Evolutionary conservation across 2,888 invertebrate genomes (phyloP), one percentile per base, ranked within the genome.

Genomic region (Caenorhabditis plicata): DNA sequence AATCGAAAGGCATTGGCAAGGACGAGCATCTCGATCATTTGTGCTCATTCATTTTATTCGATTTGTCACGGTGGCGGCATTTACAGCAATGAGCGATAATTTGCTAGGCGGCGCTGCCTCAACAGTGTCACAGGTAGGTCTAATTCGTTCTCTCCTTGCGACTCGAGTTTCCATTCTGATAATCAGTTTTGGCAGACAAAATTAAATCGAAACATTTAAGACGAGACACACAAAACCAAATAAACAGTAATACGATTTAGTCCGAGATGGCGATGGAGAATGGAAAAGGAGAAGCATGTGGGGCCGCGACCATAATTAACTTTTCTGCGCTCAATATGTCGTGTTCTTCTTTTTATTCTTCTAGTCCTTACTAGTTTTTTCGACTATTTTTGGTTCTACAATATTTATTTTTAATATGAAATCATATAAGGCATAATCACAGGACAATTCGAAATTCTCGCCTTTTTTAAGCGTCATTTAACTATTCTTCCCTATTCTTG

Each of bases 241-340:
- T 48, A 52, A 49, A 58, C 52, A 52, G 58, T 58, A 61, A 61
- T 61, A 55, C 54, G 54, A 61, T 61, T 61, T 61, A 55, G 51
- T 47, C 45, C 13, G 55, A 44, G 58, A 39, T 44, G 52, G 48
- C 52, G 47, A 47, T 43, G 48, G 52, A 39, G 23, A 3, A 36
- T n/a, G 17, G 20, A 17, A 5, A 36, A 5, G 19, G 20, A 36
- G 36, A 36, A 32, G 20, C n/a, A n/a, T n/a, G n/a, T n/a, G n/a
- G n/a, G n/a, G n/a, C n/a, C n/a, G n/a, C n/a, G 50, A 61, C 61
- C 64, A 71, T 71, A 71, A 71, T 71, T 71, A 71, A 71, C 71
- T 71, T 71, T 70, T 71, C 71, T 71, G 58, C 57, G 58, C 49
- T 48, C 52, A 52, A 46, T 41, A 48, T 45, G 45, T 7, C 8